These are phyloP conservation scores for Nasonia vitripennis DNA, from an alignment of 1,140 invertebrate species.

Conservation along the genomic window DNA sequence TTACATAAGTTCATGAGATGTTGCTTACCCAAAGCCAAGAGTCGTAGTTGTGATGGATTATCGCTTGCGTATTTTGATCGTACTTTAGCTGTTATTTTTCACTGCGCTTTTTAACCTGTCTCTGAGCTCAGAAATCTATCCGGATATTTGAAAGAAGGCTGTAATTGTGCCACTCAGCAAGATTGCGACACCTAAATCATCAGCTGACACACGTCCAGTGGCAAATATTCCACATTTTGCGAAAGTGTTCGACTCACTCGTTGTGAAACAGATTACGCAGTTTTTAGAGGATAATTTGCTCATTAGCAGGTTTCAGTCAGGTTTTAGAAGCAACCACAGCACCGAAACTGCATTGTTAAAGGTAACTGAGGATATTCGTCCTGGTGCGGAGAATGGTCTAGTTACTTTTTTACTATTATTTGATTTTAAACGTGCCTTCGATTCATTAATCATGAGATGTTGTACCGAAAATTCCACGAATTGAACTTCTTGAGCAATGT, in stretches of 20 bases:
- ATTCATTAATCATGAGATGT: slow-evolving; percentile 1
- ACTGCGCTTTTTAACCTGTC: background rate
- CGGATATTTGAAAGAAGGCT: background rate
- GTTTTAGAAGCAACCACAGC: background rate
- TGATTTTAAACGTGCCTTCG: slow-evolving; percentile 24
- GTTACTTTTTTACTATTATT: slow-evolving; percentile 34
- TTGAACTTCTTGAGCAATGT: background rate
- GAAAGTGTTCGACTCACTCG: too few relatives aligned
- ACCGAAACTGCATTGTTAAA: slow-evolving; percentile 19
- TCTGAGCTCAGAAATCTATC: background rate
- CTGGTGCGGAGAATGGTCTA: background rate
- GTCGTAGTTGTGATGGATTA: background rate
- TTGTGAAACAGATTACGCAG: background rate
- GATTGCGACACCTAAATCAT: background rate
- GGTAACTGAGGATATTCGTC: slow-evolving; percentile 1
- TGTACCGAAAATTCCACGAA: background rate
- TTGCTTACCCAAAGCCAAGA: background rate
- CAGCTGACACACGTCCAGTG: background rate
- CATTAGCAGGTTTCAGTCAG: background rate
- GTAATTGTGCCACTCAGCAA: background rate
- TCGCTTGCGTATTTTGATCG: background rate
- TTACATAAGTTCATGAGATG: background rate
- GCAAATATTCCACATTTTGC: background rate
- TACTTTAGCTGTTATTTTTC: background rate
- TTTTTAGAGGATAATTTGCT: slow-evolving; percentile 1